phyloP scores from a whole-genome alignment of 2,888 invertebrate species.

The Drosophila antonietae region DNA sequence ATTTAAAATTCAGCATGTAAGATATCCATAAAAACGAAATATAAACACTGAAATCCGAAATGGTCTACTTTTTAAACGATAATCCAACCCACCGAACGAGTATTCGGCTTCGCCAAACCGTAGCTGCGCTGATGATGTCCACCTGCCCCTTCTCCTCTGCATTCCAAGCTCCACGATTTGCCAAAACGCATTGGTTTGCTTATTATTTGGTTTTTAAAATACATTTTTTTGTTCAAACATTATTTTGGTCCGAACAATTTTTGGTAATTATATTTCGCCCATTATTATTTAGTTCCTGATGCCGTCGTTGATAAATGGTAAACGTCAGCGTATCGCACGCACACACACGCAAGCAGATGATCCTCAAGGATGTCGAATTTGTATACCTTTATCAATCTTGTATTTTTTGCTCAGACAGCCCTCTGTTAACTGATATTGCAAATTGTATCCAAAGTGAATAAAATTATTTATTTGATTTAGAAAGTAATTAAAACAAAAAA shows the following conservation, averaged over 20 bases:
- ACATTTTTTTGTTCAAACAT: conserved; percentile 1
- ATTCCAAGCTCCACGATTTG: conserved; percentile 43
- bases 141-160: conserved; percentile 9
- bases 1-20: conserved; percentile 79
- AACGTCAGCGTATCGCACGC: conserved; percentile 41
- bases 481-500: conserved; percentile 56
- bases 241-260: conserved; percentile 7
- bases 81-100: conserved; percentile 12
- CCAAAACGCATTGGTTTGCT: conserved; percentile 15
- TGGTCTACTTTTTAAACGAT: conserved; percentile 46
- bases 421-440: conserved; percentile 72
- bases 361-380: conserved; percentile 69
- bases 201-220: conserved; percentile 1
- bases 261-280: conserved; percentile 44
- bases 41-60: conserved; percentile 67
- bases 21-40: conserved; percentile 75
- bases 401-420: conserved; percentile 78
- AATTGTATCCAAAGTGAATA: conserved; percentile 69
- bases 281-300: conserved; percentile 87
- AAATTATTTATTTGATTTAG: conserved; percentile 75
- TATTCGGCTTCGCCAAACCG: conserved; percentile 17
- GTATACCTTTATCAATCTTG: conserved; percentile 76
- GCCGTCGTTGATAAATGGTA: conserved; percentile 89
- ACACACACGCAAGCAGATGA: conserved; percentile 51
- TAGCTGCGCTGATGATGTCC: conserved; percentile 30